Conservation (phyloP, 2,797 vertebrate genomes). For the Acridotheres tristis region DNA sequence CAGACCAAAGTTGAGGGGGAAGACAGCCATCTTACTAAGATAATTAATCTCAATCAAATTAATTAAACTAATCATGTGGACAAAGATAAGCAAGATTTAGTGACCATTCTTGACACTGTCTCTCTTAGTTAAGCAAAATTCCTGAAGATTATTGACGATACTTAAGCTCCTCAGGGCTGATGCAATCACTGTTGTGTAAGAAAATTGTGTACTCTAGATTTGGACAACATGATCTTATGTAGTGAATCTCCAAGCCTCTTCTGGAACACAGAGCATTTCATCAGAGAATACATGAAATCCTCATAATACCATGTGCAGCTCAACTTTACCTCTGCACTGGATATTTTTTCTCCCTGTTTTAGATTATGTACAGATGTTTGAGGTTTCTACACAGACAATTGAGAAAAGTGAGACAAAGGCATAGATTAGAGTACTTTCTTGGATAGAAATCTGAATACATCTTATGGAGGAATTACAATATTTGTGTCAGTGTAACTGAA, state of each 20-base stretch:
- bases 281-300: neutral
- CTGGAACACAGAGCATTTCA: neutral
- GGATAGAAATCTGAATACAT: neutral
- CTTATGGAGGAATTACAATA: neutral
- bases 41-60: slow-evolving; percentile 53
- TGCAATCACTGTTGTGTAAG: neutral
- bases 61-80: slow-evolving; percentile 49
- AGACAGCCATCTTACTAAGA: neutral
- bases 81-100: slow-evolving; percentile 41
- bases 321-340: neutral
- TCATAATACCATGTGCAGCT: neutral
- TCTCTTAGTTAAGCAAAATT: slow-evolving; percentile 23
- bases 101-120: slow-evolving; percentile 48
- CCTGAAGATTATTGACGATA: slow-evolving; percentile 35
- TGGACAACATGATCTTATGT: neutral
- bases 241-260: neutral
- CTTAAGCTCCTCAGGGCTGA: neutral
- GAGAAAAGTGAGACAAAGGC: neutral
- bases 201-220: neutral
- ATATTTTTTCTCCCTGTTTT: fast-evolving
- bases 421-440: neutral
- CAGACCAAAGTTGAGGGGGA: neutral
- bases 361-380: neutral
- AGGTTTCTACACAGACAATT: neutral
- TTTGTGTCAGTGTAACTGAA: neutral